A percentile compares a stretch with the other conserved stretches of the same genome.
phyloP scores from a whole-genome alignment of 2,888 invertebrate species.

The Mylabris sibirica region DNA sequence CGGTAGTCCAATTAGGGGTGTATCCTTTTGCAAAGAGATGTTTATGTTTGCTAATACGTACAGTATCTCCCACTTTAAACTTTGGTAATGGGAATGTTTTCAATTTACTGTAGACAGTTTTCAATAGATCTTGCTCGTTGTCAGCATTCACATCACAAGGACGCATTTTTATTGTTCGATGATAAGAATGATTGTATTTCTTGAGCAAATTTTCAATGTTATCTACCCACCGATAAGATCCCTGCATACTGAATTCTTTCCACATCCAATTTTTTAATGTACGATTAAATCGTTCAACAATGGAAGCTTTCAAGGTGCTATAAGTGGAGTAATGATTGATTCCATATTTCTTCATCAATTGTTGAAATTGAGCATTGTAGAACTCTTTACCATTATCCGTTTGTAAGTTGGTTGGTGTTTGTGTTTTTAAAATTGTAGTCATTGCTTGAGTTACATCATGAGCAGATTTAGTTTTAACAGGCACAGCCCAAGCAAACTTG shows the following conservation, averaged over 20 bases:
- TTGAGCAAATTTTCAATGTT: conserved; percentile 31
- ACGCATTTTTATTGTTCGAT: conserved; percentile 52
- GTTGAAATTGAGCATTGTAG: conserved; percentile 33
- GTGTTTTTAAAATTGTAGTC: conserved; percentile 24
- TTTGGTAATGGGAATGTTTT: conserved; percentile 40
- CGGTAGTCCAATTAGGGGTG: conserved; percentile 37
- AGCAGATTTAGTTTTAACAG: conserved; percentile 52
- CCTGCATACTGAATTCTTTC: conserved; percentile 45
- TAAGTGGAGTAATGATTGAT: conserved; percentile 31
- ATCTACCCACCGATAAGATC: conserved; percentile 48
- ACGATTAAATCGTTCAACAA: conserved; percentile 29
- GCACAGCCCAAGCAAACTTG: conserved; percentile 55
- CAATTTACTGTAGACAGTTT: conserved; percentile 39
- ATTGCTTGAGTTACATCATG: conserved; percentile 44
- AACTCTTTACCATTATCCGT: conserved; percentile 50
- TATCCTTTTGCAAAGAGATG: conserved; percentile 52
- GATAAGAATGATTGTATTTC: conserved; percentile 51
- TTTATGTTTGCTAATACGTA: neutral
- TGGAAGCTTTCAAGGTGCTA: conserved; percentile 26
- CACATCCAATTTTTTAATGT: conserved; percentile 25
- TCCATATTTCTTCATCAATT: conserved; percentile 27
- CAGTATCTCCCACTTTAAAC: conserved; percentile 48
- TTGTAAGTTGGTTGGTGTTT: conserved; percentile 41
- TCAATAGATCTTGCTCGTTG: conserved; percentile 47
- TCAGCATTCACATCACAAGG: conserved; percentile 50